phyloP scores from a whole-genome alignment of 2,113 vertebrate genomes.

The Otocyon megalotis region DNA sequence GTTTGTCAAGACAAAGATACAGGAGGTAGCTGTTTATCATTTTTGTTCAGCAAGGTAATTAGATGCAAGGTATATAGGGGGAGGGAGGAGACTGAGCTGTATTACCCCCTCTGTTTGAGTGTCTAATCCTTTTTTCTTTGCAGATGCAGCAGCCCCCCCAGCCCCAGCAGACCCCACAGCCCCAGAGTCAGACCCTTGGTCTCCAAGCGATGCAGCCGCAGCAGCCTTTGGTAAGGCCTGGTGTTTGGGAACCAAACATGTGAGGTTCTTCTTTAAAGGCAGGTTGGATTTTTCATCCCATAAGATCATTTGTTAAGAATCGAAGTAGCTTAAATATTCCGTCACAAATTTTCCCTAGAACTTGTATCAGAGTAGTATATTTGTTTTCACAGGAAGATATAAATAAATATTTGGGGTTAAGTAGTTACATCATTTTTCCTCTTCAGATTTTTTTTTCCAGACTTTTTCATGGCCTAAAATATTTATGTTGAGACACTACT shows the following conservation, averaged over 20 bases:
- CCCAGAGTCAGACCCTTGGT: conserved; percentile 80
- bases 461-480: not conserved
- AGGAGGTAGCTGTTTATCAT: not conserved
- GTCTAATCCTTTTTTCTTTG: conserved; percentile 7
- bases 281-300: not conserved
- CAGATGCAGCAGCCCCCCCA: conserved; percentile 77
- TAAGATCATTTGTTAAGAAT: not conserved
- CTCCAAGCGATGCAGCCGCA: conserved; percentile 86
- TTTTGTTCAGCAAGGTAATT: not conserved
- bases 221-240: conserved; percentile 87
- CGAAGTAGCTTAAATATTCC: not conserved
- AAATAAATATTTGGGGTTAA: not conserved
- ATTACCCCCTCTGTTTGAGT: not conserved
- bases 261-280: not conserved
- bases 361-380: not conserved
- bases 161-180: conserved; percentile 68
- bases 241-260: not conserved
- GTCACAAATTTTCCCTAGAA: not conserved
- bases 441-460: not conserved
- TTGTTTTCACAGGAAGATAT: not conserved
- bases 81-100: not conserved
- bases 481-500: not conserved
- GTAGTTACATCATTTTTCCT: not conserved
- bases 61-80: not conserved
- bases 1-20: not conserved